These are phyloP conservation scores for Actinostola sp. DNA, from an alignment of 92 coral and sea anemone genomes.

Conservation along the genomic window DNA sequence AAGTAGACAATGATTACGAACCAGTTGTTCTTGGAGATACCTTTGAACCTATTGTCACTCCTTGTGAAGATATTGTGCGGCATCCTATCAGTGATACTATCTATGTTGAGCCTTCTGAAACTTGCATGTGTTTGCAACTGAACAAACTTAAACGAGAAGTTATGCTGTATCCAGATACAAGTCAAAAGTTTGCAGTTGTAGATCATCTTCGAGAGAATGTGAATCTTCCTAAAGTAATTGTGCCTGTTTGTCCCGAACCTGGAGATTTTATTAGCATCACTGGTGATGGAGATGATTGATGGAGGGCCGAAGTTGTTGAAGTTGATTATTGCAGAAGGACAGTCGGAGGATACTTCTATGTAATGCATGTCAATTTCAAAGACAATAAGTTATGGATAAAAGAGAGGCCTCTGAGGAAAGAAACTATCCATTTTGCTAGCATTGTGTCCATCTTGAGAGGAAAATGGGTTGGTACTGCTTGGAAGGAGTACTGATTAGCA, in stretches of 20 bases:
- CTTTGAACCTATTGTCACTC: slow-evolving; percentile 12
- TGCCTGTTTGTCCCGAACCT: slow-evolving; percentile 51
- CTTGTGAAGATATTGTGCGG: slow-evolving; percentile 16
- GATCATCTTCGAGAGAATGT: neutral
- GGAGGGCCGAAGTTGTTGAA: slow-evolving; percentile 40
- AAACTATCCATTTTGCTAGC: slow-evolving; percentile 40
- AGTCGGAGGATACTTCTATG: slow-evolving; percentile 47
- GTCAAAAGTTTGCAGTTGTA: neutral
- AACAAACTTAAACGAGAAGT: neutral
- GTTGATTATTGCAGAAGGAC: slow-evolving; percentile 31
- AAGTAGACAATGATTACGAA: slow-evolving; percentile 10
- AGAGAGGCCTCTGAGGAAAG: slow-evolving; percentile 45
- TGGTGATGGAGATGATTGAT: slow-evolving; percentile 36
- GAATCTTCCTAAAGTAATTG: slow-evolving; percentile 40
- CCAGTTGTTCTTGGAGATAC: slow-evolving; percentile 39
- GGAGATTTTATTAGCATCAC: slow-evolving; percentile 37
- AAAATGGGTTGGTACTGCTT: slow-evolving; percentile 32
- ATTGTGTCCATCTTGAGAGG: slow-evolving; percentile 35
- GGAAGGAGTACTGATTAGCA: no score
- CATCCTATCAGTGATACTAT: slow-evolving; percentile 51
- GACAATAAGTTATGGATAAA: slow-evolving; percentile 58
- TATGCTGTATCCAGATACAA: slow-evolving; percentile 18
- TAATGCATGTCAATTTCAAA: slow-evolving; percentile 49
- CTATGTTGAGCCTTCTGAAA: neutral
- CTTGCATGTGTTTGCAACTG: neutral